Percentiles rank a stretch among this genome's conserved stretches.
Conservation (phyloP, 2,113 vertebrate species). For the Psittacula cyanocephala region DNA sequence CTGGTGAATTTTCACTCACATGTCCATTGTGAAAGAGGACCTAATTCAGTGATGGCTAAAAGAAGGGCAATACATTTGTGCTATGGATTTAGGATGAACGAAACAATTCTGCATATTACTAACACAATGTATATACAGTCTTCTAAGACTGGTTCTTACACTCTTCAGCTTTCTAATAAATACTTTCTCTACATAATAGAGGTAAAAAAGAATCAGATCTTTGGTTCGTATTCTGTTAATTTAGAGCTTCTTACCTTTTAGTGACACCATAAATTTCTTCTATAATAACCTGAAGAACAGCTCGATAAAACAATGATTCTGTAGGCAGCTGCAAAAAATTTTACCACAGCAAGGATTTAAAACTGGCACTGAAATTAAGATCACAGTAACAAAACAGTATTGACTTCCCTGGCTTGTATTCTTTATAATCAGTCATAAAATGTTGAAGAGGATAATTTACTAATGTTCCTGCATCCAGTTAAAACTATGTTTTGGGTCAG, state of each 20-base stretch:
- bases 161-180: not conserved
- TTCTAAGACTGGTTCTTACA: not conserved
- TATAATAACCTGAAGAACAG: slow-evolving; percentile 93
- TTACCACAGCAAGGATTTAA: slow-evolving; percentile 35
- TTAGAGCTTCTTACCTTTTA: slow-evolving; percentile 84
- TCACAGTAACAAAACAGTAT: not conserved
- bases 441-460: slow-evolving; percentile 5
- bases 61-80: not conserved
- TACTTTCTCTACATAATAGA: not conserved
- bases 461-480: slow-evolving; percentile 5
- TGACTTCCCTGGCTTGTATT: not conserved
- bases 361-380: slow-evolving; percentile 3
- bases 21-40: not conserved
- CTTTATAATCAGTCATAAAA: not conserved
- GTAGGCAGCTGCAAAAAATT: slow-evolving; percentile 84
- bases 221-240: not conserved
- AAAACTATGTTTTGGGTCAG: not conserved
- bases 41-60: not conserved
- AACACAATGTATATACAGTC: not conserved
- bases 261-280: slow-evolving; percentile 86
- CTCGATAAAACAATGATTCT: slow-evolving; percentile 95
- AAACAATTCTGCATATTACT: not conserved
- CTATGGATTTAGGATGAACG: not conserved
- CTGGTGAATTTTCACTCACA: not conserved
- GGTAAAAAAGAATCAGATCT: not conserved